These are phyloP conservation scores for Neocrepidodera transversa DNA, from an alignment of 2,888 invertebrate genomes.

Conservation along the genomic window DNA sequence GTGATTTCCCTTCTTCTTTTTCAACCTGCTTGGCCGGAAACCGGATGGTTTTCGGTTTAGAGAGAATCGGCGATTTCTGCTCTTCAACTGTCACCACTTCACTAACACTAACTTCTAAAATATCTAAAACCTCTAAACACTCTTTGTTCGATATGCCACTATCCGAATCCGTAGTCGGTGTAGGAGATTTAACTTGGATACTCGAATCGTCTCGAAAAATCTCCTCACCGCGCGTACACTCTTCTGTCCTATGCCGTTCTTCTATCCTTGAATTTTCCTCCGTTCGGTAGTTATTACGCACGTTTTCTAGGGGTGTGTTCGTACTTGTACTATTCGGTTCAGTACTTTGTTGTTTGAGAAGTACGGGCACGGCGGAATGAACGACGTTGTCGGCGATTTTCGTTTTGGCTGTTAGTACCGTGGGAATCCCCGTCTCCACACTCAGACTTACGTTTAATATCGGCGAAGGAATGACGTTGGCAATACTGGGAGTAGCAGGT, in stretches of 20 bases:
- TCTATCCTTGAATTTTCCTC: slow-evolving; percentile 40
- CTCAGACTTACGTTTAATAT: slow-evolving; percentile 44
- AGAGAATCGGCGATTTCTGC: slow-evolving; percentile 78
- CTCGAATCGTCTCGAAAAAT: slow-evolving; percentile 33
- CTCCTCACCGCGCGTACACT: slow-evolving; percentile 39
- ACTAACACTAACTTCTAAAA: slow-evolving; percentile 53
- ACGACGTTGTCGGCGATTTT: slow-evolving; percentile 43
- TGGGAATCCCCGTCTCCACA: slow-evolving; percentile 57
- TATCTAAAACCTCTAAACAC: slow-evolving; percentile 52
- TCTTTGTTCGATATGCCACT: slow-evolving; percentile 52
- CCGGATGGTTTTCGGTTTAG: slow-evolving; percentile 81
- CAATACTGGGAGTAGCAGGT: slow-evolving; percentile 16
- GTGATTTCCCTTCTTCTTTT: slow-evolving; percentile 52
- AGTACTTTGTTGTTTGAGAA: slow-evolving; percentile 37
- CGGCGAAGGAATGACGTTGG: slow-evolving; percentile 13
- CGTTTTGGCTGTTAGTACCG: slow-evolving; percentile 55
- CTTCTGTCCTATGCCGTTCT: slow-evolving; percentile 42
- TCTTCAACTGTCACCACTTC: slow-evolving; percentile 49
- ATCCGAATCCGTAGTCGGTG: slow-evolving; percentile 52
- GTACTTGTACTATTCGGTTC: slow-evolving; percentile 24
- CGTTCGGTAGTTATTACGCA: slow-evolving; percentile 36
- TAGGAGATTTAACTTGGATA: slow-evolving; percentile 42
- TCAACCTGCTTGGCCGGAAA: slow-evolving; percentile 71
- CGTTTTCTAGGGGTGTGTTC: slow-evolving; percentile 40
- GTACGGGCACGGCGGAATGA: slow-evolving; percentile 22